A percentile compares a stretch with the other conserved stretches of the same genome.
These are phyloP conservation scores for Felis catus DNA, from an alignment of 2,113 vertebrate genomes.

Conservation along the genomic window F.catus_Fca126_mat1.0 CM031411.1:113302001-113302500, in stretches of 20 bases:
- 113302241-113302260: background rate
- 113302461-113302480: too few species aligned
- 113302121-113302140: background rate
- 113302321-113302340: constrained; percentile 7
- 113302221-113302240: background rate
- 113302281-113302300: background rate
- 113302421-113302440: too few species aligned
- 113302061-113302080: background rate
- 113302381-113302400: too few species aligned
- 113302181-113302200: background rate
- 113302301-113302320: background rate
- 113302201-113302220: background rate
- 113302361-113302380: too few species aligned
- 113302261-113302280: background rate
- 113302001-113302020: background rate
- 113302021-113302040: background rate
- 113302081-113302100: background rate
- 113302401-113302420: too few species aligned
- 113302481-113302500: too few species aligned
- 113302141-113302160: background rate
- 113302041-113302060: background rate
- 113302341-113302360: background rate
- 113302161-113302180: background rate
- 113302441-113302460: too few species aligned
- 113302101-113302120: background rate